Evolutionary conservation across 1,140 invertebrate genomes (phyloP), one percentile per base, ranked within the genome.

Genomic region (Calycopis cecrops): DNA sequence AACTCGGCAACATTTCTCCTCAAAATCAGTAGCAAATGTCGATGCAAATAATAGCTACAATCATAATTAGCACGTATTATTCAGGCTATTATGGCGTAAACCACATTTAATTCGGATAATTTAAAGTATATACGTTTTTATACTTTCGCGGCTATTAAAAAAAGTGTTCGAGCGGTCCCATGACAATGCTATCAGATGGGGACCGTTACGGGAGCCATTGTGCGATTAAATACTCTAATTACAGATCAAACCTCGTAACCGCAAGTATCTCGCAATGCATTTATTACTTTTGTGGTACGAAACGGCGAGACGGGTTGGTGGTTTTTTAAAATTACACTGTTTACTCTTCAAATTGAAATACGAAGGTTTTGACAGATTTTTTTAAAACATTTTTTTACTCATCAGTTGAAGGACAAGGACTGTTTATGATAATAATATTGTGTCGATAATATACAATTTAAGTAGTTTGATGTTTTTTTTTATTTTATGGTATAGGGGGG

Each of bases 141-240:
- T 64, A 65, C 61, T 66, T 77, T 69, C 65, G 68, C 63, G 65
- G 64, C 59, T 64, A 71, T 65, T 67, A 69, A 69, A 61, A 62
- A 66, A 73, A 69, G 69, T 63, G 57, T 65, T 72, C 65, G 63
- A 69, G 58, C 57, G 59, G 64, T 34, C 56, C 51, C 65, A 63
- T 64, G 69, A 77, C 69, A 73, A 76, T 73, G 57, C 64, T 67
- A 69, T 71, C 69, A 67, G 72, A 79, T 73, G 64, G 75, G 58
- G 63, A 80, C 79, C 82, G 79, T 82, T 84, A 84, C 71, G 28
- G 21, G 52, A 55, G 69, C 77, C 64, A 84, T 81, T 80, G 80
- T 76, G 60, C 59, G 66, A 75, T 76, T 83, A 82, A 82, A 70
- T 63, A 75, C 76, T 74, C 77, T 76, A 81, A 84, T 86, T 84